Evolutionary conservation across 2,888 invertebrate genomes (phyloP), one percentile per base, ranked within the genome.

Genomic region (Epirrhoe tristata): DNA sequence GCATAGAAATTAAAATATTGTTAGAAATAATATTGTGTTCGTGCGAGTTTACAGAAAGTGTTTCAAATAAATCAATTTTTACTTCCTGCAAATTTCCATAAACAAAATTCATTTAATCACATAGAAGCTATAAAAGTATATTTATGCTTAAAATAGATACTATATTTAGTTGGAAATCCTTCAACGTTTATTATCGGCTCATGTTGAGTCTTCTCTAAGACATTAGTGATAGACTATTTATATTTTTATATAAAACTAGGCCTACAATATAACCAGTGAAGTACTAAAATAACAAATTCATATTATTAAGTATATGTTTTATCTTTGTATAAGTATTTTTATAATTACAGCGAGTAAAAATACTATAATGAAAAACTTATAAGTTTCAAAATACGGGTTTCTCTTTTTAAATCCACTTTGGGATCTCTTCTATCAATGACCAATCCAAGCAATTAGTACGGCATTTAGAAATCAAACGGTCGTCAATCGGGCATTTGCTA

Each of bases 121-220:
- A 60, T 14, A 54, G 54, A 61, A 8, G 61, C 55, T 61, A 61
- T 50, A 32, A 31, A 31, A 31, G 7, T 46, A 48, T 31, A 46
- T n/a, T 17, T 56, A 43, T 43, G 8, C 39, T 32, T 14, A 50
- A 17, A 31, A 17, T 16, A 56, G 31, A 61, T 39, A 73, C 72
- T 58, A 71, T 69, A 67, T 50, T 57, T 72, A 73, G 89, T 90
- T 89, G 90, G 83, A 85, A 73, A 10, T 58, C 74, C 64, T 86
- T 88, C 87, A 78, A 91, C 88, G 74, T 82, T 53, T 55, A 77
- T 78, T 76, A 74, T 77, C 82, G 89, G 69, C 91, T 91, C 91
- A 91, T 89, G 87, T 91, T 91, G 91, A 92, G 91, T 85, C 82
- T 76, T 75, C 77, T 67, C 79, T 77, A 68, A 59, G 54, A 67